phyloP scores from a whole-genome alignment of 2,113 vertebrate genomes.

The Macheiramphus alcinus region DNA sequence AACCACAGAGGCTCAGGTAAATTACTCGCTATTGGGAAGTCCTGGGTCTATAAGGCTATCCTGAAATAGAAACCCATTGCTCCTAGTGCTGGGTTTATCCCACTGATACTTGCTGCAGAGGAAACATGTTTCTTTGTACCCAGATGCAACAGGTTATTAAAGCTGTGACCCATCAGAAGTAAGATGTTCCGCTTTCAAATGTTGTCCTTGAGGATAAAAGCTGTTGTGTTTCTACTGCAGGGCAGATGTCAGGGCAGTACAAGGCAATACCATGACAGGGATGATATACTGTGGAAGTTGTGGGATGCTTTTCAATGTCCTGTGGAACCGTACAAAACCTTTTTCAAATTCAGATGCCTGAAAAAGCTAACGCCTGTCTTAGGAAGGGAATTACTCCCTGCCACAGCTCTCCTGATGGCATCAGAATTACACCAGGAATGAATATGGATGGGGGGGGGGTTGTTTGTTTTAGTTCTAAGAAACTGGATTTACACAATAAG shows the following conservation, averaged over 20 bases:
- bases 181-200: background rate
- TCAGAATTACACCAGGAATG: background rate
- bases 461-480: background rate
- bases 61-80: background rate
- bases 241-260: background rate
- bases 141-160: background rate
- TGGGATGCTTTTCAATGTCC: background rate
- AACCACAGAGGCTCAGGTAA: background rate
- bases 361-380: background rate
- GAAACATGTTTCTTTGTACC: background rate
- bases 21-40: rapidly evolving
- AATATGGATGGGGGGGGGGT: background rate
- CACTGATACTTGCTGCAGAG: background rate
- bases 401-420: background rate
- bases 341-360: background rate
- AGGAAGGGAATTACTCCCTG: background rate
- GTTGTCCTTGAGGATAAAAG: background rate
- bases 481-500: background rate
- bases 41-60: background rate
- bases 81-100: background rate
- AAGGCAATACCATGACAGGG: background rate
- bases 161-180: background rate
- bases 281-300: background rate
- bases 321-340: background rate
- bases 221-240: background rate